Percentiles rank a stretch among this genome's conserved stretches.
Evolutionary conservation across 2,113 vertebrate genomes (phyloP).

Genomic region (Numida meleagris): DNA sequence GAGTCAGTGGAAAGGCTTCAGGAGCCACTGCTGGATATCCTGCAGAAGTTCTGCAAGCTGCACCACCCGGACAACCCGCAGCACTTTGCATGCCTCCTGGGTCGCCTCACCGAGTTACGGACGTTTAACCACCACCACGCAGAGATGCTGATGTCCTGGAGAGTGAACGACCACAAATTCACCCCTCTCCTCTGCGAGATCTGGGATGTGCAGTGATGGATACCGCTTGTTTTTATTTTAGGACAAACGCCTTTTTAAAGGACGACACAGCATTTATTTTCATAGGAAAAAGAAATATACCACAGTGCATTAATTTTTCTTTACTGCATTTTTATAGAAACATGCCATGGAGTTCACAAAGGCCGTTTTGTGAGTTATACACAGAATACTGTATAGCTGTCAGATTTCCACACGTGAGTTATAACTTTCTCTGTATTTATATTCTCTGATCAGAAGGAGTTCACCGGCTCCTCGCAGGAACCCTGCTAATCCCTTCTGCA

Average conservation of each 20-base stretch:
- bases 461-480: background rate
- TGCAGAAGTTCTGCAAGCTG: slow-evolving; percentile 90
- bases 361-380: slow-evolving; percentile 21
- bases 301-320: slow-evolving; percentile 6
- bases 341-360: background rate
- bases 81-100: slow-evolving; percentile 95
- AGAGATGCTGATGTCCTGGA: slow-evolving; percentile 96
- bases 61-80: slow-evolving; percentile 90
- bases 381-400: slow-evolving; percentile 28
- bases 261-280: slow-evolving; percentile 7
- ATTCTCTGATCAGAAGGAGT: slow-evolving; percentile 32
- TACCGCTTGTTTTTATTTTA: background rate
- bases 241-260: slow-evolving; percentile 13
- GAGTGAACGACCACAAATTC: slow-evolving; percentile 93
- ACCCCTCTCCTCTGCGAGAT: slow-evolving; percentile 98
- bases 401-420: background rate
- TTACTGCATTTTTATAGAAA: slow-evolving; percentile 57
- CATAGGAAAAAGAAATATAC: background rate
- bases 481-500: slow-evolving; percentile 8
- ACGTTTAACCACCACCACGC: slow-evolving; percentile 96
- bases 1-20: slow-evolving; percentile 92
- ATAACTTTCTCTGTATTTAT: slow-evolving; percentile 15
- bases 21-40: slow-evolving; percentile 89
- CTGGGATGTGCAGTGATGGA: slow-evolving; percentile 93
- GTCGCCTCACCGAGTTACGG: slow-evolving; percentile 92